A percentile compares a stretch with the other conserved stretches of the same genome.
Conservation (phyloP, 2,797 vertebrate genomes). For the Pangasius sanitwongsei region DNA sequence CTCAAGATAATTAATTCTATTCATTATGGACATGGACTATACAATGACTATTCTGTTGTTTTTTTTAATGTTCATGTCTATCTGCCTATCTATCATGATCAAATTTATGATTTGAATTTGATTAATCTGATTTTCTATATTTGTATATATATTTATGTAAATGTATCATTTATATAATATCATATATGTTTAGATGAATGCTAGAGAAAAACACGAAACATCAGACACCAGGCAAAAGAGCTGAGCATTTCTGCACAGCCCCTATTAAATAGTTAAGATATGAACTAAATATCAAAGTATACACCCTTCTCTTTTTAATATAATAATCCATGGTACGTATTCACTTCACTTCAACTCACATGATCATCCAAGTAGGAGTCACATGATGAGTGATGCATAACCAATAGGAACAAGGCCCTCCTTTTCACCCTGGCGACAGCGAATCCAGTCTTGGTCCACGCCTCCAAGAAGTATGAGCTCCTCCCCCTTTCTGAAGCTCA, state of each 20-base stretch:
- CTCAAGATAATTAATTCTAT: neutral
- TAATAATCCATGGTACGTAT: constrained; percentile 52
- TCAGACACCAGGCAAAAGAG: constrained; percentile 71
- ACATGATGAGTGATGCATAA: constrained; percentile 92
- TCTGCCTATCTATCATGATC: constrained; percentile 70
- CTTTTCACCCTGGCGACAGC: constrained; percentile 83
- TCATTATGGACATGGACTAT: constrained; percentile 33
- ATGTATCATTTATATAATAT: constrained; percentile 58
- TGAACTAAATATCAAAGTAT: constrained; percentile 1
- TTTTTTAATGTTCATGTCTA: constrained; percentile 60
- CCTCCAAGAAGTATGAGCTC: constrained; percentile 83
- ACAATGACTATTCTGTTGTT: constrained; percentile 45
- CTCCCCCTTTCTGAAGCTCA: constrained; percentile 91
- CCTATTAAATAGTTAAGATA: constrained; percentile 67
- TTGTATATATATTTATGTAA: constrained; percentile 64
- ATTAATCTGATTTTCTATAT: constrained; percentile 43
- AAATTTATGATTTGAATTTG: constrained; percentile 55
- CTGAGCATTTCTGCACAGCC: constrained; percentile 73
- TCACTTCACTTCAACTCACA: constrained; percentile 39
- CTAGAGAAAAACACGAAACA: constrained; percentile 71
- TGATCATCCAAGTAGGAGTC: constrained; percentile 62
- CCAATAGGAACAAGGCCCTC: constrained; percentile 92
- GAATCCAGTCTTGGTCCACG: constrained; percentile 92
- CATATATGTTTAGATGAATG: constrained; percentile 47
- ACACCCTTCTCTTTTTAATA: constrained; percentile 34